Conservation (phyloP, 2,113 vertebrate genomes). For the Gobiocypris rarus region DNA sequence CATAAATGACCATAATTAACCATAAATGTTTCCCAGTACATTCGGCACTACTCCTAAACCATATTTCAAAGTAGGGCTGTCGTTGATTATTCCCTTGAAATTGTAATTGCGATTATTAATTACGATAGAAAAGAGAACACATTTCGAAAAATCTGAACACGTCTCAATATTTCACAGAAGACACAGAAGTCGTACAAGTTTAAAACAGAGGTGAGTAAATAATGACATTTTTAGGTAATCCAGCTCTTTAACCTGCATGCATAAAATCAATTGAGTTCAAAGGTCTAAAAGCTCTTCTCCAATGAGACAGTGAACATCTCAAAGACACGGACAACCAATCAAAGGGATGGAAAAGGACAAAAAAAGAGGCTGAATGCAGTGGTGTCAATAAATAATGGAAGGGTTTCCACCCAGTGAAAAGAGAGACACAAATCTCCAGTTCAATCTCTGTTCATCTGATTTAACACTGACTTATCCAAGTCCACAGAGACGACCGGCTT, state of each 20-base stretch:
- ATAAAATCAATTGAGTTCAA: neutral
- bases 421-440: neutral
- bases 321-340: neutral
- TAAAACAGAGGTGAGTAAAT: neutral
- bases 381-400: conserved; percentile 4
- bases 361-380: neutral
- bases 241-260: neutral
- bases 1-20: too few relatives aligned
- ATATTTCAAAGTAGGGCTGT: too few relatives aligned
- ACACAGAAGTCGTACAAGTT: neutral
- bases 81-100: too few relatives aligned
- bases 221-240: neutral
- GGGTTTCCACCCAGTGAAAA: neutral
- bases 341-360: neutral
- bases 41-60: too few relatives aligned
- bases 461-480: neutral
- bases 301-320: neutral
- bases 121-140: neutral
- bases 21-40: too few relatives aligned
- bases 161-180: too few relatives aligned
- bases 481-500: neutral
- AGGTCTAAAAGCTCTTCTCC: neutral
- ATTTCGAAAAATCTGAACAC: neutral
- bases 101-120: too few relatives aligned
- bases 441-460: neutral